These are phyloP conservation scores for Alethe castanea DNA, from an alignment of 2,113 vertebrate genomes.

Conservation along the genomic window DNA sequence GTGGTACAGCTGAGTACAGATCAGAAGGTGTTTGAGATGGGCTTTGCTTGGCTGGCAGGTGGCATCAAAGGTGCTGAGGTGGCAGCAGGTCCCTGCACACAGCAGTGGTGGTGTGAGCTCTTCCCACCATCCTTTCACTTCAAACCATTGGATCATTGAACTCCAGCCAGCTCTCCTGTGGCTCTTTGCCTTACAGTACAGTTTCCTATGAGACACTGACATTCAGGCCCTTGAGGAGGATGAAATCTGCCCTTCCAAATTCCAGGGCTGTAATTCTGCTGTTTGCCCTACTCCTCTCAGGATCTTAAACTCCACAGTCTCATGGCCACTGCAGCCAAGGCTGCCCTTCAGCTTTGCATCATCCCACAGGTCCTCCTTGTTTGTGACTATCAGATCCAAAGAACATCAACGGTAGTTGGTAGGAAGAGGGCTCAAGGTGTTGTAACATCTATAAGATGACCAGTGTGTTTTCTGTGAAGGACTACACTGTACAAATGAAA, in stretches of 20 bases:
- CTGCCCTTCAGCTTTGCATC: neutral
- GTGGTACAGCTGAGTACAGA: neutral
- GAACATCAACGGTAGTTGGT: rapidly evolving
- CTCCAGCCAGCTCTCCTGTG: neutral
- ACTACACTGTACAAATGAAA: neutral
- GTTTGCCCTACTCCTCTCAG: neutral
- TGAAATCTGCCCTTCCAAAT: neutral
- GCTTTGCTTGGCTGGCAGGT: neutral
- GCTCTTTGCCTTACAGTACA: neutral
- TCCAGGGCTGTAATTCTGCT: neutral
- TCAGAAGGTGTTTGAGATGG: neutral
- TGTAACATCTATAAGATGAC: neutral
- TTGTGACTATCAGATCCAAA: neutral
- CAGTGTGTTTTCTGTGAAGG: neutral
- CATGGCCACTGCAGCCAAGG: neutral
- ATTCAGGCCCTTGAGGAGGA: neutral
- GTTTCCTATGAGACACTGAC: neutral
- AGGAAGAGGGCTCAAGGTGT: neutral
- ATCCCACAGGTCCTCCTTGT: neutral
- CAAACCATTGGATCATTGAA: neutral
- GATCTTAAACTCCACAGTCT: neutral
- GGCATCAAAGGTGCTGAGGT: neutral
- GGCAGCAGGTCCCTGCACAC: neutral
- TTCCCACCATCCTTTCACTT: neutral
- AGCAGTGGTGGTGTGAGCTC: neutral